phyloP scores from a whole-genome alignment of 2,113 vertebrate genomes.

The Centropus unirufus region DNA sequence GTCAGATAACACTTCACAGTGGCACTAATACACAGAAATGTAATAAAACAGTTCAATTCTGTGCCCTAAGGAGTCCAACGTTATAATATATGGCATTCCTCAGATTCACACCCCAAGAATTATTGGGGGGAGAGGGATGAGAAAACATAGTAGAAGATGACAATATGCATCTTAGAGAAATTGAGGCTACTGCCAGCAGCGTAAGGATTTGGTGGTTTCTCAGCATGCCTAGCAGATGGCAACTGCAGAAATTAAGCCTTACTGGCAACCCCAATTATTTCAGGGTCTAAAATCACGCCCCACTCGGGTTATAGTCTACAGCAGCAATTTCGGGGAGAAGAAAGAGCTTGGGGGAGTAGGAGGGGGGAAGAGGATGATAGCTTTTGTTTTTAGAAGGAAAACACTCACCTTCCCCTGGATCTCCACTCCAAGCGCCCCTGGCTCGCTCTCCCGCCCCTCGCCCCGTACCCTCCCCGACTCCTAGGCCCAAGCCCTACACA shows the following conservation, averaged over 20 bases:
- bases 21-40: background rate
- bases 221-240: background rate
- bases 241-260: conserved; percentile 4
- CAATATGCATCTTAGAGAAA: background rate
- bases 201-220: background rate
- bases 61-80: background rate
- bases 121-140: too few relatives aligned
- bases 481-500: conserved; percentile 16
- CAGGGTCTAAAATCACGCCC: background rate
- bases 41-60: background rate
- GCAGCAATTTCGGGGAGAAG: conserved; percentile 45
- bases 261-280: background rate
- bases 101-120: rapidly evolving
- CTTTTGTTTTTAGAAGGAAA: conserved; percentile 23
- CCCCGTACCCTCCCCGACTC: background rate
- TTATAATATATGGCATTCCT: background rate
- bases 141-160: background rate
- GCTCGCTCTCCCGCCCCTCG: background rate
- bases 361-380: background rate
- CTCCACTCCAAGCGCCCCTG: background rate
- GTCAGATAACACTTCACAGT: background rate
- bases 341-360: background rate
- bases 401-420: background rate
- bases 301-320: conserved; percentile 39
- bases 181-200: background rate